Conservation (phyloP, 2,888 invertebrate species). For the Lymantria monacha region DNA sequence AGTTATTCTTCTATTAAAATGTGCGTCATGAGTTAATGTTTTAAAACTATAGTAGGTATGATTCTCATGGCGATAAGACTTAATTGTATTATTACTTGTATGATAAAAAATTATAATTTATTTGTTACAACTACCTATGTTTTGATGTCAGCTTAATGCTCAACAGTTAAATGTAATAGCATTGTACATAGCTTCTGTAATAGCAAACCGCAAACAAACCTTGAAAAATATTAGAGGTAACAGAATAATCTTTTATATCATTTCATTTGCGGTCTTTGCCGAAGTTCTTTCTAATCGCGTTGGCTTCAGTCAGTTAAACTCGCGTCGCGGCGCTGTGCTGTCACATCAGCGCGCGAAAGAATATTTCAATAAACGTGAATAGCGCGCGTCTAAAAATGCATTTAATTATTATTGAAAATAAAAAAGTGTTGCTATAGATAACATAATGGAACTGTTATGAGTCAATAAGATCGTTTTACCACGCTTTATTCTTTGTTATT, state of each 20-base stretch:
- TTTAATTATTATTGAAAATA: not conserved
- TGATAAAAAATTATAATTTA: too few relatives aligned
- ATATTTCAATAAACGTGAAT: slow-evolving; percentile 28
- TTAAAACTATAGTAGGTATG: too few relatives aligned
- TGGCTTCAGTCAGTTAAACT: slow-evolving; percentile 47
- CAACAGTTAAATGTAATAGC: slow-evolving; percentile 14
- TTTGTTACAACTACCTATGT: not conserved
- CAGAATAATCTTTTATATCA: slow-evolving; percentile 34
- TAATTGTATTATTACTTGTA: too few relatives aligned
- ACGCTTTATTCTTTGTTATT: slow-evolving; percentile 1
- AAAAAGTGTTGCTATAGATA: slow-evolving; percentile 1
- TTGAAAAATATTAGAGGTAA: slow-evolving; percentile 42
- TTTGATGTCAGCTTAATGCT: not conserved
- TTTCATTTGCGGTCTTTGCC: slow-evolving; percentile 62
- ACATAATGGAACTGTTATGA: slow-evolving; percentile 17
- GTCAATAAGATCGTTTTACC: slow-evolving; percentile 4
- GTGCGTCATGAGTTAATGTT: too few relatives aligned
- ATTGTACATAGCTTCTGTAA: slow-evolving; percentile 30
- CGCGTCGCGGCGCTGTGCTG: slow-evolving; percentile 47
- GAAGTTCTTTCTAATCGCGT: slow-evolving; percentile 61
- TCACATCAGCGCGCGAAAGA: slow-evolving; percentile 21
- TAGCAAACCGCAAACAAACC: slow-evolving; percentile 37
- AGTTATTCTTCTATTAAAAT: too few relatives aligned
- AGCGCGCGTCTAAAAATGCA: slow-evolving; percentile 20
- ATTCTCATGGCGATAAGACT: too few relatives aligned